Evolutionary conservation across 1,140 invertebrate species (phyloP), one percentile per base, ranked within the genome.

Genomic region (Scaptomyza graminum): DNA sequence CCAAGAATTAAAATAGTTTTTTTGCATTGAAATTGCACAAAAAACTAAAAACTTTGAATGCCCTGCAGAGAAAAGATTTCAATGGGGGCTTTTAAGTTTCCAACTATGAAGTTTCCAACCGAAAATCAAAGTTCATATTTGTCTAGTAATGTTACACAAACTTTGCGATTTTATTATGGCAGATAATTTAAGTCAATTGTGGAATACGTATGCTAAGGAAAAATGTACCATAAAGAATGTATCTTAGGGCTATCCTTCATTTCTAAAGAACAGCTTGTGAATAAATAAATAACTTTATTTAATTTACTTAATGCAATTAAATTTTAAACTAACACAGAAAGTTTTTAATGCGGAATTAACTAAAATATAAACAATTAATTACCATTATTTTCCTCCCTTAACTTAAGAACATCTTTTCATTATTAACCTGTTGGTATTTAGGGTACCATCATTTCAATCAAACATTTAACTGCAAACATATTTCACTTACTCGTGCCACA

Each of bases 11-110:
- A 16, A 61, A 74, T 73, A 76, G 71, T 61, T 85, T 87, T 31
- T 74, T 60, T 74, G 34, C 60, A 78, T 65, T 71, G 65, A 71
- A 66, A 82, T 80, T 85, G 74, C 68, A 22, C 18, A 55, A 64
- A 84, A 69, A 51, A 56, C 56, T 34, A 7, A 34, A 34, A 74
- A 85, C 82, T 56, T 70, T 64, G 50, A 70, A 64, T 64, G 52
- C 52, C 52, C 52, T 55, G 12, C 18, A 25, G 52, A 13, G 18
- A 41, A 13, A 8, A 43, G 31, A 28, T 34, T 34, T 3, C 7
- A 18, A 55, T n/a, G 22, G 12, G 37, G 22, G 52, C 25, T 43
- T 34, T n/a, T n/a, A 16, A 34, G 51, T 41, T 13, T 43, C 44
- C 51, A 49, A 31, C 47, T 16, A 4, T 28, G 1, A 18, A 18